Evolutionary conservation across 2,888 invertebrate genomes (phyloP), one percentile per base, ranked within the genome.

Genomic region (Pandemis corylana): DNA sequence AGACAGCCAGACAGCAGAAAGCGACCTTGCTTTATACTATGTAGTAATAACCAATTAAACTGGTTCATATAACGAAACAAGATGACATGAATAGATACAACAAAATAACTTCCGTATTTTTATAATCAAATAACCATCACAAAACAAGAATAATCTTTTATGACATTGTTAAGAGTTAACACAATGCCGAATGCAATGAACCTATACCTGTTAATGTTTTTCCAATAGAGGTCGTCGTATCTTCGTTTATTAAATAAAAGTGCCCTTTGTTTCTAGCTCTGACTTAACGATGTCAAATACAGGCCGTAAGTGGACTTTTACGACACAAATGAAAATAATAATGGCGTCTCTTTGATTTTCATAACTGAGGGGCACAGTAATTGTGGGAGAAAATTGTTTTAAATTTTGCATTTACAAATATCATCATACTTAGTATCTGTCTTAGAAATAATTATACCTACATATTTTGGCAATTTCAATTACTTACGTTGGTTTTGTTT

Each of bases 181-280:
- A 5, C 36, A 53, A 63, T 67, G 42, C 36, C 28, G 15, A 20
- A 15, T n/a, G 10, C 10, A 56, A 56, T 56, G 53, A 42, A 53
- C 67, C 72, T 61, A 15, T 72, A 62, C 72, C 59, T 63, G 68
- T 9, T 70, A 74, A 70, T 74, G 69, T 66, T 51, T 70, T 70
- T 74, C 44, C 65, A 42, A 74, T 70, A 61, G 20, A 61, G 56
- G 65, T 41, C 13, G n/a, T 49, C 36, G 61, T 66, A 70, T 61
- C 61, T 13, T 20, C n/a, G 65, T 56, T 36, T 65, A 59, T 61
- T 59, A 65, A 69, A 61, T 56, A 59, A 44, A 69, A 72, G 62
- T 62, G 67, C 28, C 63, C 49, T 44, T 72, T 68, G 12, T 15
- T 7, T 28, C 62, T 9, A 44, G 53, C 2, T 53, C 53, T 10